Evolutionary conservation across 2,888 invertebrate genomes (phyloP), one percentile per base, ranked within the genome.

Genomic region (Mechanitis messenoides): DNA sequence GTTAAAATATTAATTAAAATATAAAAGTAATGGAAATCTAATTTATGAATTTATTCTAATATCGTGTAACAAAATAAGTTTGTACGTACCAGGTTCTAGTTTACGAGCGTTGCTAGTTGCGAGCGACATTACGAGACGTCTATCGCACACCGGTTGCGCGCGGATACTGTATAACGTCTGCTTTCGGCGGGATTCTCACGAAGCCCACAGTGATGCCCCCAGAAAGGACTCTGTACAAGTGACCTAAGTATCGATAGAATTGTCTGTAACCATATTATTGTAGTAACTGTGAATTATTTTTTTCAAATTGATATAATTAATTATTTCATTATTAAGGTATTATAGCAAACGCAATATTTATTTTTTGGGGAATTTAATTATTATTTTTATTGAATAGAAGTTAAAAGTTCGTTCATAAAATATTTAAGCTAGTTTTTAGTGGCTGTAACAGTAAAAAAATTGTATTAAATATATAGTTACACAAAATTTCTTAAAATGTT

Each of bases 101-200:
- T 67, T 70, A 66, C 71, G 73, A 66, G 62, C 77, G 68, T 64
- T 69, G 62, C 66, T 65, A 61, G 68, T 63, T 60, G 72, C 69
- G 70, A 77, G 65, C 67, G 78, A 75, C 84, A 83, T 84, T 67
- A 65, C 74, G 72, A 68, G 69, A 66, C 80, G 72, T 71, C 61
- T 71, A 35, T 56, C 74, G 68, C 80, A 76, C 79, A 81, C 83
- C 77, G 80, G 80, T 79, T 77, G 77, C 84, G 79, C 81, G 83
- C 80, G 79, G 66, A 69, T 73, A 84, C 84, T 84, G 81, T 46
- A 68, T 64, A 70, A 69, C 70, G 70, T 65, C 66, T 62, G 67
- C 72, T 77, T 78, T 79, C 74, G 74, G 79, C 79, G 80, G 77
- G 79, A 79, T 74, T 72, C 71, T 71, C 69, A 65, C 63, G 63